Base-by-base conservation (phyloP, 2,113 vertebrate genomes). In the Agapornis roseicollis region DNA sequence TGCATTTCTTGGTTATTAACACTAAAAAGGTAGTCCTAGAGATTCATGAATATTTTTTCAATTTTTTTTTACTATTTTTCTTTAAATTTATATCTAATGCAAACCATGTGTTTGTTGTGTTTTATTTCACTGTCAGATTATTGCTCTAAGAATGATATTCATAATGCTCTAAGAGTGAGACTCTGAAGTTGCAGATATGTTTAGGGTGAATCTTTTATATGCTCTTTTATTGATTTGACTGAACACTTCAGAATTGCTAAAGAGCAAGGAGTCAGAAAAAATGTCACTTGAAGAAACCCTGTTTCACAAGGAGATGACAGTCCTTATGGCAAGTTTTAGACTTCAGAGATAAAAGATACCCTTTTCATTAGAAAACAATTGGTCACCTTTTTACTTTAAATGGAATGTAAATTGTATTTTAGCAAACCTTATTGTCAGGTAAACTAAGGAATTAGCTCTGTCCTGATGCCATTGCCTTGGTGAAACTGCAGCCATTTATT, bases 301-400 rank as follows among this genome's bases (percentile, higher is more conserved):
- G 69, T 96, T 97, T 97, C 41, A 76, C 76, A 84, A 87, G 83
- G 65, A 85, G 53, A 46, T 79, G n/a, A 41, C 60, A 23, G 60
- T 95, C 79, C 58, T 65, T 86, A 3, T 16, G 56, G 80, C 88
- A 97, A 70, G 78, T 95, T 97, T 93, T 92, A 97, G 96, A 78
- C 93, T 95, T 94, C 65, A 70, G 95, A 97, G 94, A 77, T 69
- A 97, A 91, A 96, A 94, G 88, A 58, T 88, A 94, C 64, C 46
- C 90, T 97, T 97, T 97, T 96, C 86, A 96, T 64, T 74, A 96
- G 90, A 96, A 94, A 97, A 93, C 93, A 97, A 96, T 95, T 96
- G 95, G 66, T 96, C 80, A 87, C 63, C 61, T 63, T 96, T 91
- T 96, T 97, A 55, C 85, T 97, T 97, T 88, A 96, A 96, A 66